Base-by-base conservation (phyloP, 2,797 vertebrate genomes). In the Crax fasciolata region DNA sequence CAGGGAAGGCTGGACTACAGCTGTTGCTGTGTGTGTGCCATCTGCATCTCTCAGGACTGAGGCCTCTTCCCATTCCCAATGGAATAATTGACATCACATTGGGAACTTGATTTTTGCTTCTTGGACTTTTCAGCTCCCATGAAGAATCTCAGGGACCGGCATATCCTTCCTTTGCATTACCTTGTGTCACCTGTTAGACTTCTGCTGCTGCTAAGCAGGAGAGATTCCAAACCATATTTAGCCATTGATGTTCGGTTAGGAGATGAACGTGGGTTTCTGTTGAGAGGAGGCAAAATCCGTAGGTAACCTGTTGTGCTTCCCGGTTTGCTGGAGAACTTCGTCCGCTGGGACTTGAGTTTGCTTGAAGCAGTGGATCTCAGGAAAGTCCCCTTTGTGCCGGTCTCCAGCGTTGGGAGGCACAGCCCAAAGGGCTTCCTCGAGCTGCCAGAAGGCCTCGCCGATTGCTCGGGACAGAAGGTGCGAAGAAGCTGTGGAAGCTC, bases 101-200 rank as follows among this genome's bases (percentile, higher is more conserved):
- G 90, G 94, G 92, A 95, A 96, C 75, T 96, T 91, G 62, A 89
- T 94, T 96, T 94, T 85, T 89, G 63, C 92, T 97, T 87, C 87
- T 93, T 11, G 43, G 93, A 93, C 83, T 77, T 95, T 74, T 58
- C 95, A 96, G 89, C 94, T 89, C 90, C 94, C 96, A 96, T 66
- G 32, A 97, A 98, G 95, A 98, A 97, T 97, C 98, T 98, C 98
- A 98, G 98, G 98, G 98, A 98, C 97, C 97, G 97, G 98, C 97
- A 97, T 98, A 97, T 98, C 97, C 98, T 97, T 98, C 95, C 93
- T 98, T 98, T 97, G 97, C 98, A 97, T 98, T 98, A 97, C 97
- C 97, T 98, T 97, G 87, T 94, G 93, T 95, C 94, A 91, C 75
- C 52, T 85, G 59, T 49, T 96, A 87, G 86, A 73, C 74, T 95